Percentiles rank a stretch among this genome's conserved stretches.
These are phyloP conservation scores for Tetrao urogallus DNA, from an alignment of 2,113 vertebrate genomes.

Conservation along the genomic window DNA sequence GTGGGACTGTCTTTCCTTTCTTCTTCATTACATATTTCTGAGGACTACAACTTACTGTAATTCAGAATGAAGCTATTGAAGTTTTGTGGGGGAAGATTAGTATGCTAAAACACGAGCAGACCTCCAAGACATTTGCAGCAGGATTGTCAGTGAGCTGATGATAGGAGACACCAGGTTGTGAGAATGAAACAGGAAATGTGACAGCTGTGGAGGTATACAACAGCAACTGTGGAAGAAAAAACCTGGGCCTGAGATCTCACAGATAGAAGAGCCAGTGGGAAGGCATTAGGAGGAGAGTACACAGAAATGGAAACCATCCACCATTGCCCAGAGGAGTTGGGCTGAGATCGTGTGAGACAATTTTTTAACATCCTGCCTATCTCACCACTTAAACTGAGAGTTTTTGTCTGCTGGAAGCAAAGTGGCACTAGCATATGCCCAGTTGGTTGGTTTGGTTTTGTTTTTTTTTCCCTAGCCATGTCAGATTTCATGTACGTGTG, in stretches of 20 bases:
- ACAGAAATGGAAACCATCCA: neutral
- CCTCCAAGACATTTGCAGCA: neutral
- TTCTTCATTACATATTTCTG: neutral
- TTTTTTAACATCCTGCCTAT: neutral
- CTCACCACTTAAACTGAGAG: neutral
- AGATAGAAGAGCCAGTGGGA: neutral
- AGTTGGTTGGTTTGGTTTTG: neutral
- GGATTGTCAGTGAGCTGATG: neutral
- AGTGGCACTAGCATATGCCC: neutral
- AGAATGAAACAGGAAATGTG: neutral
- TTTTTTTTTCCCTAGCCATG: neutral
- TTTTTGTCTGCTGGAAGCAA: neutral
- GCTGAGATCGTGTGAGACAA: neutral
- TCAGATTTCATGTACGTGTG: neutral
- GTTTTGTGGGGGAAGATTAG: neutral
- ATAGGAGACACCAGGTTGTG: neutral
- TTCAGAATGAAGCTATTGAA: neutral
- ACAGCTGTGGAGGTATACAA: neutral
- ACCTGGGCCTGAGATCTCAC: rapidly evolving
- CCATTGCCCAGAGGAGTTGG: neutral
- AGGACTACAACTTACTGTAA: neutral
- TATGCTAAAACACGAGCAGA: neutral
- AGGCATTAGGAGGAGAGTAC: neutral
- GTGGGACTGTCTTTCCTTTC: neutral
- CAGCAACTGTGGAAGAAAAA: neutral